A percentile compares a stretch with the other conserved stretches of the same genome.
Conservation (phyloP, 2,113 vertebrate genomes). For the Taurulus bubalis region DNA sequence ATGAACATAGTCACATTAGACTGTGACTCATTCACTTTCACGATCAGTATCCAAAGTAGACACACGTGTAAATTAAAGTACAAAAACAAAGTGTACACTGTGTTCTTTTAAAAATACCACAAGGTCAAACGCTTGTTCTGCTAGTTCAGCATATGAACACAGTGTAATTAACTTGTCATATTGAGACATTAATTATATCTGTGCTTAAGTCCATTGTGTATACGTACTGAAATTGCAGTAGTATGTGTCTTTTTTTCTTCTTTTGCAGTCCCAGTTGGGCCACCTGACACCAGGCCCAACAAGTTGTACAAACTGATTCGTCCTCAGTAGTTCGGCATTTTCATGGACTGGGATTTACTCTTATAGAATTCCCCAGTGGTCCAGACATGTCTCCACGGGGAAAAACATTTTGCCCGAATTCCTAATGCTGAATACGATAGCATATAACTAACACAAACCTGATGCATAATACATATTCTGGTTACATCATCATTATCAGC, state of each 20-base stretch:
- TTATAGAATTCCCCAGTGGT: not conserved
- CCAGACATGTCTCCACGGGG: not conserved
- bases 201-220: not conserved
- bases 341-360: not conserved
- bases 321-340: not conserved
- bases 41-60: not conserved
- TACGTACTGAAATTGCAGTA: not conserved
- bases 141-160: not conserved
- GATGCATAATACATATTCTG: not conserved
- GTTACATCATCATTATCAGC: not conserved
- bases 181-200: not conserved
- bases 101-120: not conserved
- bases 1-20: not conserved
- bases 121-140: not conserved
- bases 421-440: not conserved
- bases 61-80: no score
- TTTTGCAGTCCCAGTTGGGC: not conserved
- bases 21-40: not conserved
- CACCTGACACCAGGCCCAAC: not conserved
- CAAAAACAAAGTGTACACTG: no score
- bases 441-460: not conserved
- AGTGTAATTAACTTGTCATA: not conserved
- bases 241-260: not conserved
- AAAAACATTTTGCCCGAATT: not conserved
- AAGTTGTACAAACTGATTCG: not conserved